Percentiles rank a stretch among this genome's conserved stretches.
These are phyloP conservation scores for Brachycybe producta DNA, from an alignment of 2,888 invertebrate genomes.

Conservation along the genomic window DNA sequence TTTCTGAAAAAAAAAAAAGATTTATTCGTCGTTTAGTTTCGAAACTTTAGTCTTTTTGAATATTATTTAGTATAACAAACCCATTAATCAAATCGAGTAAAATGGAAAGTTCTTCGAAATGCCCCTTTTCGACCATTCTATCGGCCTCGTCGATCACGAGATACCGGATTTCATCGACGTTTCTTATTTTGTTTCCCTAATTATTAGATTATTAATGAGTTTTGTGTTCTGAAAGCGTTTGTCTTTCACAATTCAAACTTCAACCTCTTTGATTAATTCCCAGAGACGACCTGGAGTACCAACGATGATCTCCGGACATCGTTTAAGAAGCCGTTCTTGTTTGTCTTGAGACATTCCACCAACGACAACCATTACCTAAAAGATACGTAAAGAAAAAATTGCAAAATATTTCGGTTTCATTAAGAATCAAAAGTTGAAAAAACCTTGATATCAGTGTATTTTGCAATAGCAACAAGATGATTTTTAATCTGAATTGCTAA, in stretches of 20 bases:
- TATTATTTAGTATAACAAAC: conserved; percentile 34
- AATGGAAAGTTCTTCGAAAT: conserved; percentile 79
- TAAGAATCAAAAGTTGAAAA: neutral
- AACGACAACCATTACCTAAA: conserved; percentile 45
- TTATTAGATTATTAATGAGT: too few species aligned
- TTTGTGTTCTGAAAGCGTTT: too few species aligned
- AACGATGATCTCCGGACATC: conserved; percentile 82
- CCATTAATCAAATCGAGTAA: conserved; percentile 66
- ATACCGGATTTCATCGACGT: conserved; percentile 36
- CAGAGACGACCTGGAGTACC: conserved; percentile 95
- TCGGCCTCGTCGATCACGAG: conserved; percentile 97
- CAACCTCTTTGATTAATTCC: conserved; percentile 74
- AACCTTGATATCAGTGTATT: conserved; percentile 58
- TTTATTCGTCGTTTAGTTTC: neutral
- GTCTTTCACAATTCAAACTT: too few species aligned
- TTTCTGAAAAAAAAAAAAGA: conserved; percentile 26
- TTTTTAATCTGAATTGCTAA: conserved; percentile 85
- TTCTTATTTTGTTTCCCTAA: too few species aligned
- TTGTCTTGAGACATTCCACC: conserved; percentile 92
- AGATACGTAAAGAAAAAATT: neutral
- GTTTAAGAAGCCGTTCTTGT: conserved; percentile 70
- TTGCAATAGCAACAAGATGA: conserved; percentile 64
- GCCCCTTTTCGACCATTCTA: conserved; percentile 91
- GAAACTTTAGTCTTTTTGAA: neutral
- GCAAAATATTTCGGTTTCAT: neutral